Evolutionary conservation across 2,888 invertebrate species (phyloP).

Genomic region (Agrenia bidenticulata): DNA sequence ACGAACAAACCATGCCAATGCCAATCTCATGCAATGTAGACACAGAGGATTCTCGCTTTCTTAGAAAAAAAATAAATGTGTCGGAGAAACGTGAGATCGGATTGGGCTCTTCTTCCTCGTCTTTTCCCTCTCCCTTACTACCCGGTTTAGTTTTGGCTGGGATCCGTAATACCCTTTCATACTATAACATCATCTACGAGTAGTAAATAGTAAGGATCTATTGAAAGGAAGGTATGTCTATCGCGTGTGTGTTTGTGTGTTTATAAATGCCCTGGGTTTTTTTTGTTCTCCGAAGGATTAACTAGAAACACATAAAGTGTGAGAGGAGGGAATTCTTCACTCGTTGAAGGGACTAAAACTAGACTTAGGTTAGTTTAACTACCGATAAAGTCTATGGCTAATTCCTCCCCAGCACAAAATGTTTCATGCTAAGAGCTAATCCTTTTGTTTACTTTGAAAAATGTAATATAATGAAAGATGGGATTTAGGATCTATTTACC

Average conservation of each 20-base stretch:
- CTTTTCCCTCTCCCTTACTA: too few relatives aligned
- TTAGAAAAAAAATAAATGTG: constrained; percentile 1
- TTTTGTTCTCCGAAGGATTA: constrained; percentile 7
- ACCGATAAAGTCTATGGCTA: constrained; percentile 2
- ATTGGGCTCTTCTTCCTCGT: not conserved
- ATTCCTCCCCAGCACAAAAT: constrained; percentile 7
- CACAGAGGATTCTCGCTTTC: too few relatives aligned
- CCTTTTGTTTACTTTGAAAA: constrained; percentile 21
- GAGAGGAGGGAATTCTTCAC: constrained; percentile 14
- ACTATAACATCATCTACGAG: too few relatives aligned
- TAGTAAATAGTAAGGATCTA: too few relatives aligned
- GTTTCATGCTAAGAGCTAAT: constrained; percentile 15
- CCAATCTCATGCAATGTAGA: too few relatives aligned
- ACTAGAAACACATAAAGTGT: constrained; percentile 19
- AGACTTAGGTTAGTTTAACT: constrained; percentile 10
- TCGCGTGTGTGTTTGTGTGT: too few relatives aligned
- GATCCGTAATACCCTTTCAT: too few relatives aligned
- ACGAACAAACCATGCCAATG: too few relatives aligned
- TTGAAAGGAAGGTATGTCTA: too few relatives aligned
- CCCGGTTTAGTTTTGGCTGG: too few relatives aligned
- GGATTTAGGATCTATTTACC: constrained; percentile 19
- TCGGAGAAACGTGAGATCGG: constrained; percentile 12
- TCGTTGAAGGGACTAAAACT: constrained; percentile 3
- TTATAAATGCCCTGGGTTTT: too few relatives aligned
- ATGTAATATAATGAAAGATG: constrained; percentile 21